A percentile compares a stretch with the other conserved stretches of the same genome.
Conservation (phyloP, 2,888 invertebrate genomes). For the Drosophila robusta region DNA sequence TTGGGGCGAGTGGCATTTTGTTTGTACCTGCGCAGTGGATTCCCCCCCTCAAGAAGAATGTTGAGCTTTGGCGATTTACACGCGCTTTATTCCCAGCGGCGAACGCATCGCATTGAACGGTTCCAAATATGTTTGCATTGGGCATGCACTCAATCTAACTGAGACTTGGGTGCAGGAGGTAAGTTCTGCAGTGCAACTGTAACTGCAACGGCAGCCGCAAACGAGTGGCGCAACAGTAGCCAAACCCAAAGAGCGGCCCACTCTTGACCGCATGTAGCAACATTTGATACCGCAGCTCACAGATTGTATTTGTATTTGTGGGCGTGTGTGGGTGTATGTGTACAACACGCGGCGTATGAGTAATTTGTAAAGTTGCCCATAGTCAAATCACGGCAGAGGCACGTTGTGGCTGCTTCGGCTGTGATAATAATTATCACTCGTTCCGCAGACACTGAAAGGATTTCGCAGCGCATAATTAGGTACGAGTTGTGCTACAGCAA, state of each 20-base stretch:
- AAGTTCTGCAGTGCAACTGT: slow-evolving; percentile 3
- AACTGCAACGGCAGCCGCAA: slow-evolving; percentile 40
- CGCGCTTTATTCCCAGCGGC: slow-evolving; percentile 19
- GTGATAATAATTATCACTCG: slow-evolving; percentile 59
- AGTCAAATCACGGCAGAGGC: slow-evolving; percentile 10
- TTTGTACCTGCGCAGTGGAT: slow-evolving; percentile 73
- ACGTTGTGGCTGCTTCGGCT: slow-evolving; percentile 18
- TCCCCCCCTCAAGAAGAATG: background rate
- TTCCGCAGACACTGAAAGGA: slow-evolving; percentile 37
- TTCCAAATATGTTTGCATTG: slow-evolving; percentile 30
- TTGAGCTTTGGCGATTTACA: slow-evolving; percentile 18
- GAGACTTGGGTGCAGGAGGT: background rate
- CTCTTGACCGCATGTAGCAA: slow-evolving; percentile 57
- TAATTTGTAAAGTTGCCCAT: slow-evolving; percentile 23
- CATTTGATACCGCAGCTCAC: slow-evolving; percentile 15
- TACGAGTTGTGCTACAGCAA: slow-evolving; percentile 18
- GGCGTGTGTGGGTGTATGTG: background rate
- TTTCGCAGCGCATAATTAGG: slow-evolving; percentile 58
- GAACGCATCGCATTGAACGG: slow-evolving; percentile 43
- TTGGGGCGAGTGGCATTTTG: slow-evolving; percentile 51
- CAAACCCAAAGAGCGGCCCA: slow-evolving; percentile 36
- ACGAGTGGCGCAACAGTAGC: slow-evolving; percentile 52
- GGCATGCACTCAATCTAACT: slow-evolving; percentile 26
- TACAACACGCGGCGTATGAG: slow-evolving; percentile 56
- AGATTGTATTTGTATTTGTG: background rate